Base-by-base conservation (phyloP, 2,113 vertebrate species). In the Eudyptes chrysolophus region DNA sequence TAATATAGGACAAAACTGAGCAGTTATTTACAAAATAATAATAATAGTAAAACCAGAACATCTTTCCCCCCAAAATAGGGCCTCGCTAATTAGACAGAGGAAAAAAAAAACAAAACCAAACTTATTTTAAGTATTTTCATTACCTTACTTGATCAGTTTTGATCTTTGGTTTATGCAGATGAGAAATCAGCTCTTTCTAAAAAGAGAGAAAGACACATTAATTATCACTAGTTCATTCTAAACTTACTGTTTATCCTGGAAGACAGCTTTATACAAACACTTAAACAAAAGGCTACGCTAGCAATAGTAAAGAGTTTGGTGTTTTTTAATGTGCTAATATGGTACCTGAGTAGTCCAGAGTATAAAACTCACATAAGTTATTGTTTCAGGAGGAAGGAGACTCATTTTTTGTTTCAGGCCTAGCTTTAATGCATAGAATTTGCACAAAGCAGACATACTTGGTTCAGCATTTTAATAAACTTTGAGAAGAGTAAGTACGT, bases 181-280 rank as follows among this genome's bases (percentile, higher is more conserved):
- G 71, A 44, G 98, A 98, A 82, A 98, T 42, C 52, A 94, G 66
- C 90, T 98, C 98, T 92, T 98, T 98, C 98, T 98, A 92, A 93
- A 93, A 93, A 95, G 58, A 94, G 29, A 40, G 25, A 87, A 48
- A 79, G 15, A n/a, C 44, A 12, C 51, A 13, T 11, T 70, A 57
- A 17, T 60, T 18, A 71, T 36, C 16, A 25, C n/a, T 36, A 10
- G 17, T 81, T 54, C 14, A 27, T 71, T 61, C 64, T 69, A 58
- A 64, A 52, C 8, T 44, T 80, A 34, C 54, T 32, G 24, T 36
- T 74, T 55, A 38, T 68, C 54, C 22, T 36, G 17, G 60, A 74
- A 74, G 32, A 25, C 21, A 42, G 30, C 22, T 89, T 44, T 75
- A 26, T 29, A 69, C 12, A 32, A 65, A 52, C 25, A 48, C 38